These are phyloP conservation scores for Tricholaema leucomelas DNA, from an alignment of 2,113 vertebrate genomes.

Conservation along the genomic window DNA sequence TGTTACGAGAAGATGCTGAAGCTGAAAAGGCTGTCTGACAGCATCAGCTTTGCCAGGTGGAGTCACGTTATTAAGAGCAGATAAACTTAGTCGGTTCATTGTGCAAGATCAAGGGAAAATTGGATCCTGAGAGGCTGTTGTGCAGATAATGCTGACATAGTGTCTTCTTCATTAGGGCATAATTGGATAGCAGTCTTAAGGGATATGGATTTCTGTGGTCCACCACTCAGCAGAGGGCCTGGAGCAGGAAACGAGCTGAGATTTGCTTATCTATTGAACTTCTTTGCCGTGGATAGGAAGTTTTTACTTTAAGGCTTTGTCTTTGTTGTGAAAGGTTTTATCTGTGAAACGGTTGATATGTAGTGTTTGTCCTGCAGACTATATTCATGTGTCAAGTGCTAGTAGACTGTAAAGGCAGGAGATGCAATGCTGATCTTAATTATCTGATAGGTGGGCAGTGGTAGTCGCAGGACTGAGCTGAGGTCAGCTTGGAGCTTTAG, in stretches of 20 bases:
- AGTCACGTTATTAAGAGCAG: background rate
- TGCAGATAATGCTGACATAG: background rate
- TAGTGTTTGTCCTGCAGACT: accelerated
- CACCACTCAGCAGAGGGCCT: background rate
- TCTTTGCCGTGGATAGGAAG: background rate
- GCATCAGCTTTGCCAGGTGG: background rate
- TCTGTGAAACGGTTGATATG: accelerated
- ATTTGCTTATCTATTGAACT: background rate
- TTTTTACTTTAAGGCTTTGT: background rate
- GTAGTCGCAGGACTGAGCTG: too few species aligned
- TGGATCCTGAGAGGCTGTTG: background rate
- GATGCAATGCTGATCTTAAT: background rate
- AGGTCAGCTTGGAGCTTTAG: background rate
- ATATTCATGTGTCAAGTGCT: background rate
- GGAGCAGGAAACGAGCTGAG: background rate
- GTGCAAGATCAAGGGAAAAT: background rate
- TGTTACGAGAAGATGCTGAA: background rate
- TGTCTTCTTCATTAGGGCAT: background rate
- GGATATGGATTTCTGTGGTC: background rate
- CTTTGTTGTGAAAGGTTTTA: background rate
- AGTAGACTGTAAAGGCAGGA: background rate
- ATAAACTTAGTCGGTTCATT: background rate
- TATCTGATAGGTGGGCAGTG: background rate
- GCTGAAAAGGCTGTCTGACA: background rate
- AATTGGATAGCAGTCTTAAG: background rate